Base-by-base conservation (phyloP, 2,888 invertebrate species). In the Drosophila mulleri region DNA sequence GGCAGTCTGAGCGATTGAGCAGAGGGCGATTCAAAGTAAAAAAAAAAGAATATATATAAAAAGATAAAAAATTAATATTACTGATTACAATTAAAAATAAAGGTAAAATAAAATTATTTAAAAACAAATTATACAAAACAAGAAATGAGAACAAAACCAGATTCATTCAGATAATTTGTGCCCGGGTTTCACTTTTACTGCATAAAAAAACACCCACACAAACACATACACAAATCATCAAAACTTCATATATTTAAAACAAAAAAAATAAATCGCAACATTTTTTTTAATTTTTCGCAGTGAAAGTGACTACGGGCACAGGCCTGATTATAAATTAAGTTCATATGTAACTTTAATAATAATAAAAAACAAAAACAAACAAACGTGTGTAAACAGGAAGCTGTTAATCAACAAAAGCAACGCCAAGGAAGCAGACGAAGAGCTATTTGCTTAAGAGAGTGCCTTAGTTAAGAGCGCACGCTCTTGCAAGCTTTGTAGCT, bases 311-410 rank as follows among this genome's bases (percentile, higher is more conserved):
- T 23, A 11, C 80, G 68, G 74, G 58, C 69, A 47, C 79, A 67
- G 61, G 45, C 47, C 75, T 77, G 77, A 70, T 75, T 84, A 84
- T 87, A 83, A 83, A 83, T 83, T 84, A 84, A 84, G 84, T 84
- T 84, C 84, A 84, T 84, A 84, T 84, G 84, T 89, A 89, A 84
- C 84, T 84, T 84, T 84, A 84, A 84, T 87, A 89, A 87, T 87
- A 84, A 84, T 84, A 84, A 84, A 78, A 63, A 75, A 65, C 20
- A 67, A 61, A 54, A 60, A 70, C 47, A 67, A 65, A 69, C 45
- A 39, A 53, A 52, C 53, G 70, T 52, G 54, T 63, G 76, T 75
- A 58, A 77, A 75, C 67, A 75, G 80, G 63, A 67, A 74, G 29
- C 66, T 58, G 67, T 53, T 29, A 42, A 57, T 32, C 18, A 52